Evolutionary conservation across 2,888 invertebrate genomes (phyloP).

Genomic region (Oxytorus armatus): DNA sequence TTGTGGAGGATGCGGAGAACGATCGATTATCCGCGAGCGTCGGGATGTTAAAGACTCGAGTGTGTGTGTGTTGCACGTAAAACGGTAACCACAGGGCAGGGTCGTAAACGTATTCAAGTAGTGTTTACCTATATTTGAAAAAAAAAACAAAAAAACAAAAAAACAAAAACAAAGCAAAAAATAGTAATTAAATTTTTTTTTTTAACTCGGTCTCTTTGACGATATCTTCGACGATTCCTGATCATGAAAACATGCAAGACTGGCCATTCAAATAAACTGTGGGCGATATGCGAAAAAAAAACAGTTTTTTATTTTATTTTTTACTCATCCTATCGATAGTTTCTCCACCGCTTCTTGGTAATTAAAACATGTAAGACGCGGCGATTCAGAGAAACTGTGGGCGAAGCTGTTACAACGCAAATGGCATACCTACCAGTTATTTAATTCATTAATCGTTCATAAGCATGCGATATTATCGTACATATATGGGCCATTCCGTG

Average conservation of each 20-base stretch:
- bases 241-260: constrained; percentile 65
- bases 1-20: constrained; percentile 15
- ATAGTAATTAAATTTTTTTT: no score
- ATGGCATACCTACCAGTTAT: constrained; percentile 15
- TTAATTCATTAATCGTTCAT: constrained; percentile 74
- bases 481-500: neutral
- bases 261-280: constrained; percentile 56
- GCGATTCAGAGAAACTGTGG: constrained; percentile 68
- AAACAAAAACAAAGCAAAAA: no score
- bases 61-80: no score
- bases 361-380: constrained; percentile 69
- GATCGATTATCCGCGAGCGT: constrained; percentile 40
- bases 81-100: no score
- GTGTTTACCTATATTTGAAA: neutral
- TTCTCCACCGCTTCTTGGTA: constrained; percentile 66
- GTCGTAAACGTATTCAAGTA: constrained; percentile 20
- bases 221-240: constrained; percentile 38
- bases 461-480: constrained; percentile 75
- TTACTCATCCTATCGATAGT: constrained; percentile 33
- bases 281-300: constrained; percentile 32
- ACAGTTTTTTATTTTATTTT: constrained; percentile 23
- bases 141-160: neutral
- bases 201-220: neutral
- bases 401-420: constrained; percentile 43
- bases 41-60: constrained; percentile 33